Conservation (phyloP, 2,113 vertebrate genomes). For the Vulpes lagopus region DNA sequence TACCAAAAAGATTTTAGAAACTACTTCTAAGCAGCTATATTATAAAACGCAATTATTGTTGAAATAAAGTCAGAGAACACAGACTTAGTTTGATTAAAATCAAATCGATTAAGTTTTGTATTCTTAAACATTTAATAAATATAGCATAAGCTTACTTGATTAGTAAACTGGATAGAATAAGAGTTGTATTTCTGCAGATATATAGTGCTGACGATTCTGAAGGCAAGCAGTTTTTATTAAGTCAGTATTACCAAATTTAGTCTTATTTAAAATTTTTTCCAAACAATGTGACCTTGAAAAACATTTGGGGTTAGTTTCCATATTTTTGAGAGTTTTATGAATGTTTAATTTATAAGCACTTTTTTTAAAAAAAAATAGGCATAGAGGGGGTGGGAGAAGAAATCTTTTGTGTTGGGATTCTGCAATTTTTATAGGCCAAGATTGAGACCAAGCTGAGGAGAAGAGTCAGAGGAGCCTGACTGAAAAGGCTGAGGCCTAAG, state of each 20-base stretch:
- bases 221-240: not conserved
- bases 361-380: no score
- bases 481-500: not conserved
- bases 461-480: not conserved
- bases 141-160: not conserved
- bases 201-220: not conserved
- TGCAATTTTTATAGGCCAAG: not conserved
- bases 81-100: not conserved
- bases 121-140: not conserved
- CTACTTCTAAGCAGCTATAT: not conserved
- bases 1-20: not conserved
- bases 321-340: not conserved
- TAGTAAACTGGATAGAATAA: not conserved
- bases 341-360: not conserved
- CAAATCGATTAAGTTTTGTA: not conserved
- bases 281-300: not conserved
- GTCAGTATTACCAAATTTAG: not conserved
- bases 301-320: not conserved
- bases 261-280: not conserved
- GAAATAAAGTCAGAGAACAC: not conserved
- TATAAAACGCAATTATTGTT: constrained; percentile 13
- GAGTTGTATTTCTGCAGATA: not conserved
- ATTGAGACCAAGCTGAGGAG: not conserved
- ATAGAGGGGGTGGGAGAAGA: not conserved
- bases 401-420: not conserved